phyloP scores from a whole-genome alignment of 1,140 invertebrate genomes.

The Cherax destructor region DNA sequence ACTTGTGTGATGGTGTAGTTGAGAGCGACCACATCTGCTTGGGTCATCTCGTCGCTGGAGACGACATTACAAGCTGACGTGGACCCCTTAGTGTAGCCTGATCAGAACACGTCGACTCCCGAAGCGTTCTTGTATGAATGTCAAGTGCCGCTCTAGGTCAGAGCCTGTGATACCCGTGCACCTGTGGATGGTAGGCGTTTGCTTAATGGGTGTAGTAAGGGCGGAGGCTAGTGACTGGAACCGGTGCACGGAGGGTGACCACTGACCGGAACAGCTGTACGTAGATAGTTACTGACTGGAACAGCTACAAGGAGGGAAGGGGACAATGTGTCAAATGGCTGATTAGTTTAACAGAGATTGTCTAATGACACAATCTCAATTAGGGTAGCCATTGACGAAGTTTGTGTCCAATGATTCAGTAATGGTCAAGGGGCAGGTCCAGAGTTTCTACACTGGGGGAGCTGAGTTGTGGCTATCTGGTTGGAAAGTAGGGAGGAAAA shows the following conservation, averaged over 20 bases:
- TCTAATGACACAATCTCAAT: too few relatives aligned
- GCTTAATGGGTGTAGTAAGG: not conserved
- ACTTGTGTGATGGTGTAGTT: constrained; percentile 21
- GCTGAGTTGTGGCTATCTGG: too few relatives aligned
- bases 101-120: constrained; percentile 17
- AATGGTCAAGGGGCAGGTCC: too few relatives aligned
- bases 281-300: not conserved
- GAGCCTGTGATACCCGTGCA: not conserved
- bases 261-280: not conserved
- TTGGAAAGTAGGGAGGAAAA: too few relatives aligned
- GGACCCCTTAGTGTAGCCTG: constrained; percentile 24
- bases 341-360: too few relatives aligned
- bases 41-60: not conserved
- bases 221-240: too few relatives aligned
- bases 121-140: constrained; percentile 12
- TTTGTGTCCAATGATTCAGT: too few relatives aligned
- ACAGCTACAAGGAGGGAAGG: not conserved
- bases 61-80: constrained; percentile 22
- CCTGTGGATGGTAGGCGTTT: not conserved
- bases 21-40: not conserved
- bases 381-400: too few relatives aligned
- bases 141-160: not conserved
- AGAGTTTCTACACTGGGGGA: too few relatives aligned
- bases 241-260: not conserved
- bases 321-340: too few relatives aligned